Evolutionary conservation across 1,140 invertebrate genomes (phyloP).

Genomic region (Diachasma alloeum): DNA sequence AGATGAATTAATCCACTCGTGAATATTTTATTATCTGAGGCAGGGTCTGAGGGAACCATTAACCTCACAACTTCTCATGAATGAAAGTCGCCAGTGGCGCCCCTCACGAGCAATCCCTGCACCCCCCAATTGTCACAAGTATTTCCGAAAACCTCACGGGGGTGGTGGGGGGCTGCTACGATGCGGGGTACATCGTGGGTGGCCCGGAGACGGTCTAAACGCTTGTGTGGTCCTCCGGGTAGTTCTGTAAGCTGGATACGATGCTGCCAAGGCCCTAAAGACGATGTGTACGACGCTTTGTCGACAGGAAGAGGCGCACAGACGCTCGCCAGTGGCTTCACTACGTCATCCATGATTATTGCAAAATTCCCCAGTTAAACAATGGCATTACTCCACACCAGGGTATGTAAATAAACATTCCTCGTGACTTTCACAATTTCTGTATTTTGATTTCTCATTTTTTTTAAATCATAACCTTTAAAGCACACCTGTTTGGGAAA

Average conservation of each 20-base stretch:
- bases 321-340: constrained; percentile 1
- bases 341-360: background rate
- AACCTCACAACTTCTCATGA: too few relatives aligned
- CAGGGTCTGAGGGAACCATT: too few relatives aligned
- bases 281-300: constrained; percentile 46
- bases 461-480: background rate
- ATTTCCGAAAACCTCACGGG: background rate
- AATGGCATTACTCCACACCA: background rate
- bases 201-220: constrained; percentile 37
- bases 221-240: constrained; percentile 47
- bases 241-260: constrained; percentile 37
- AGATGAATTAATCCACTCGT: too few relatives aligned
- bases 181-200: constrained; percentile 43
- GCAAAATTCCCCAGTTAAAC: background rate
- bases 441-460: background rate
- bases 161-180: background rate
- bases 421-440: background rate
- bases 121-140: background rate
- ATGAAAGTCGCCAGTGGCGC: background rate
- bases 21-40: too few relatives aligned
- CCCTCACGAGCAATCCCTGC: background rate
- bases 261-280: constrained; percentile 30
- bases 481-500: too few relatives aligned
- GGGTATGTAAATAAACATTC: background rate
- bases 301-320: constrained; percentile 29